Base-by-base conservation (phyloP, 2,797 vertebrate genomes). In the Thalassophryne amazonica region DNA sequence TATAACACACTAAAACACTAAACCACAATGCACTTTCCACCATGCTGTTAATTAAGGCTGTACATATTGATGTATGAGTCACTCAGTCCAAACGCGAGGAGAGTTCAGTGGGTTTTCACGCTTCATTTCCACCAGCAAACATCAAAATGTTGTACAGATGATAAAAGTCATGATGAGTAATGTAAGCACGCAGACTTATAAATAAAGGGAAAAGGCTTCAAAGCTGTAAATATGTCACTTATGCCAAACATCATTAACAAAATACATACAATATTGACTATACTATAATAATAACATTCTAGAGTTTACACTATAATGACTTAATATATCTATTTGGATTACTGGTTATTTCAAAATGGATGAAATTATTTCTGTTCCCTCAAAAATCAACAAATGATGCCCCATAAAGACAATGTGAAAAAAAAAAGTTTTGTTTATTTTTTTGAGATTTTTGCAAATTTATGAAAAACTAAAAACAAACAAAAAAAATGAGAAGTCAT, bases 91-190 rank as follows among this genome's bases (percentile, higher is more conserved):
- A n/a, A 47, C 66, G 39, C 25, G 43, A 52, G 53, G 4, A n/a
- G 36, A 46, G 28, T 65, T 73, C 29, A 57, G n/a, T 34, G 18
- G 41, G 61, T 54, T 48, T 28, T 46, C 46, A 65, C 11, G 24
- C 67, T 52, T 69, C 37, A 58, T 70, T 78, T 64, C 23, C 27
- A 41, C 42, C 42, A 22, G 30, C 30, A 39, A 22, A 56, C 33
- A 61, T 62, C 40, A 65, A 65, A 54, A 56, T 25, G 13, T 18
- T 17, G 31, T 18, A 24, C 67, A 81, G 69, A 77, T 81, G 73
- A 71, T 49, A 16, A 59, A 45, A 55, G 29, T n/a, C 23, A 49
- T 1, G 16, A 55, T 47, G 34, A 55, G 42, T 50, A 27, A 64
- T 69, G 64, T 58, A 45, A 47, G 56, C 36, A 37, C 12, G n/a